A percentile compares a stretch with the other conserved stretches of the same genome.
phyloP scores from a whole-genome alignment of 1,140 invertebrate species.

The Cotesia vestalis region DNA sequence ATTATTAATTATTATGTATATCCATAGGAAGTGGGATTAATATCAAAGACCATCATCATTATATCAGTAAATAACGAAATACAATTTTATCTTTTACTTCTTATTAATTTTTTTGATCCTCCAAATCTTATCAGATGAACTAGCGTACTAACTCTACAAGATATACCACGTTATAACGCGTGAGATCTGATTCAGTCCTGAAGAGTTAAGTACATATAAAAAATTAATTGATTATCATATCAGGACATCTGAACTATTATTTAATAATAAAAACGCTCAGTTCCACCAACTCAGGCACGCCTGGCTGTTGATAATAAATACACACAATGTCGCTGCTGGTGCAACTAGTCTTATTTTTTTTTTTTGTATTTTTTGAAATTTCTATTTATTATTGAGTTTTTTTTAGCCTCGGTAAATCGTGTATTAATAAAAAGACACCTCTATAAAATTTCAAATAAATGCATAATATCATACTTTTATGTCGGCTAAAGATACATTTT shows the following conservation, averaged over 20 bases:
- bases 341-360: slow-evolving; percentile 44
- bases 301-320: slow-evolving; percentile 59
- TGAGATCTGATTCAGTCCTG: slow-evolving; percentile 53
- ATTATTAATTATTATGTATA: neutral
- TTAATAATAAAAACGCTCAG: slow-evolving; percentile 47
- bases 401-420: too few species aligned
- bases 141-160: slow-evolving; percentile 44
- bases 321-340: slow-evolving; percentile 64
- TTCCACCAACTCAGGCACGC: slow-evolving; percentile 53
- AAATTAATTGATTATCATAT: slow-evolving; percentile 43
- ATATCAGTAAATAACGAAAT: slow-evolving; percentile 45
- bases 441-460: too few species aligned
- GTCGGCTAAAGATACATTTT: too few species aligned
- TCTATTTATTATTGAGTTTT: too few species aligned
- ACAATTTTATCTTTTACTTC: slow-evolving; percentile 41
- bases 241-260: slow-evolving; percentile 40
- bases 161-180: slow-evolving; percentile 44
- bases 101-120: slow-evolving; percentile 45
- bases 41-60: neutral
- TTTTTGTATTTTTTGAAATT: too few species aligned
- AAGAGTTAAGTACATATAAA: slow-evolving; percentile 56
- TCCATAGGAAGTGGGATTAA: neutral
- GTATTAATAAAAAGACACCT: too few species aligned
- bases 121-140: slow-evolving; percentile 53
- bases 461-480: too few species aligned